Conservation (phyloP, 2,797 vertebrate species). For the Coccyzus lansbergi region DNA sequence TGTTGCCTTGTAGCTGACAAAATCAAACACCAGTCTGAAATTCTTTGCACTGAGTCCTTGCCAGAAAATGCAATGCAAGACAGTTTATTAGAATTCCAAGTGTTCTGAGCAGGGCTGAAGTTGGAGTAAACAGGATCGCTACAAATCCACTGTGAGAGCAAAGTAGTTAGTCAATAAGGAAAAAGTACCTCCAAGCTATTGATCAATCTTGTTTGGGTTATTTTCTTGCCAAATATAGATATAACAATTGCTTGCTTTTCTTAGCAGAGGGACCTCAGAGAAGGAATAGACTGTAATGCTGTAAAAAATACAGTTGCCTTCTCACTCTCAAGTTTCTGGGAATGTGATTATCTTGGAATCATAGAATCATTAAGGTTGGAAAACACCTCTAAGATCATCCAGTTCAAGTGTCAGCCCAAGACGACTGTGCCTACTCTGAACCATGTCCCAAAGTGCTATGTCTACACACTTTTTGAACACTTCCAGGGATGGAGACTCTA, state of each 20-base stretch:
- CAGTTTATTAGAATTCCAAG: conserved; percentile 49
- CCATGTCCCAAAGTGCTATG: too few relatives aligned
- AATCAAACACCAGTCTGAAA: conserved; percentile 47
- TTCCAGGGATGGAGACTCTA: too few relatives aligned
- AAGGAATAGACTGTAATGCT: not conserved
- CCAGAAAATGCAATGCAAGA: conserved; percentile 38
- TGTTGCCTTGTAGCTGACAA: conserved; percentile 39
- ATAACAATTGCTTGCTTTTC: not conserved
- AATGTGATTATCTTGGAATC: not conserved
- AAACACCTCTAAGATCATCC: too few relatives aligned
- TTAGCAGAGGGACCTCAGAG: not conserved
- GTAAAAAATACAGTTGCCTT: not conserved
- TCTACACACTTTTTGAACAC: too few relatives aligned
- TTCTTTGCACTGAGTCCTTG: conserved; percentile 16
- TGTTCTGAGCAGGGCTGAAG: conserved; percentile 4
- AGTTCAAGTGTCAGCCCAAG: too few relatives aligned
- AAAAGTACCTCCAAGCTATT: not conserved
- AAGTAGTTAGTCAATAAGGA: conserved; percentile 19
- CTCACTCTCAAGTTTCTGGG: not conserved
- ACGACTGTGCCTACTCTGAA: too few relatives aligned
- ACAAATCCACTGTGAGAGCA: conserved; percentile 12
- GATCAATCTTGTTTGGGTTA: not conserved
- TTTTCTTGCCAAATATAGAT: not conserved
- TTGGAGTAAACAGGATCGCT: conserved; percentile 40
- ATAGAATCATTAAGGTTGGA: too few relatives aligned